Base-by-base conservation (phyloP, 2,797 vertebrate genomes). In the Acanthis flammea region DNA sequence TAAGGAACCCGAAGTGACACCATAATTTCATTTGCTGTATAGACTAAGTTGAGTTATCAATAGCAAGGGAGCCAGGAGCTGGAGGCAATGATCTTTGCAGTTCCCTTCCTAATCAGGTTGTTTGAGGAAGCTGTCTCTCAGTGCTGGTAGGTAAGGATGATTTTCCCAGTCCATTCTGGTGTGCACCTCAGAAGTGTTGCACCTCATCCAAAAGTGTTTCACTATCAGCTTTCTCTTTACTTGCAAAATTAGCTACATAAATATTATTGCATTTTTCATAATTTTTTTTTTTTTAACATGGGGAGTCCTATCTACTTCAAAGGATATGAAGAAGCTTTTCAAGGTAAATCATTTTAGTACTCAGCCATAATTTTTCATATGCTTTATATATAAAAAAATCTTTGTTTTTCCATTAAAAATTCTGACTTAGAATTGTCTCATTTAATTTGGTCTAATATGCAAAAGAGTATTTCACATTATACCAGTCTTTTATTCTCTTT, bases 401-500 rank as follows among this genome's bases (percentile, higher is more conserved):
- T 74, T 70, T 54, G 2, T 35, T 65, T 87, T 67, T 11, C 12
- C 16, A 14, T 14, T 18, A 74, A 67, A 85, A 94, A 67, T 76
- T 85, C 63, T 77, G 7, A 60, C 15, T 88, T 85, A 62, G 31
- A 75, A 73, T 41, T 42, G 3, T 17, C 11, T 81, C 78, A 61
- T 88, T 86, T 65, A 65, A 86, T 51, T 53, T 65, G 30, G 55
- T 80, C 45, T 67, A 89, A 90, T 91, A 71, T 25, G 68, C 54
- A 93, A 95, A 90, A 71, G 19, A 74, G 17, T 57, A 89, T 90
- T 94, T 89, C 63, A 65, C 41, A 74, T 76, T 25, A 94, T 81
- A 79, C 27, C 8, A 53, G 18, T 48, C 23, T 55, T 93, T 82
- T 81, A 70, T 86, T 91, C 82, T 94, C 87, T 62, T 95, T 97